Evolutionary conservation across 2,888 invertebrate species (phyloP).

Genomic region (Selenia dentaria): DNA sequence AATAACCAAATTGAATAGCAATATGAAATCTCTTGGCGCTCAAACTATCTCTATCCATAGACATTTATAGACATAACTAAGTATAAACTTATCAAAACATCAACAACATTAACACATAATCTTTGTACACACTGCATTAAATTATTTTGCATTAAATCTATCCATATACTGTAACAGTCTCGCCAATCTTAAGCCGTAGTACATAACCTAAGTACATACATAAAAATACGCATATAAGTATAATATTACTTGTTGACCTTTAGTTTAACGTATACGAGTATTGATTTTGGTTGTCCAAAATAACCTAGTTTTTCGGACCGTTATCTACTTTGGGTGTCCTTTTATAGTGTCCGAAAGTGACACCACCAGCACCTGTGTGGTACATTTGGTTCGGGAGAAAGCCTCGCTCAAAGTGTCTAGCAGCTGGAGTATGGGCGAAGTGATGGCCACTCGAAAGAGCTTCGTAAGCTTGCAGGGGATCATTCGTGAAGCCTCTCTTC

Average conservation of each 20-base stretch:
- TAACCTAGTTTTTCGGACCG: conserved; percentile 38
- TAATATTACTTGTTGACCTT: background rate
- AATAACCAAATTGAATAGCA: too few relatives aligned
- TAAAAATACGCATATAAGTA: background rate
- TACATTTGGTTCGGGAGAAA: conserved; percentile 81
- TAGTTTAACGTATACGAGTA: too few relatives aligned
- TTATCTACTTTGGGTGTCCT: conserved; percentile 65
- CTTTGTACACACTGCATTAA: too few relatives aligned
- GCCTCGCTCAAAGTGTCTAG: conserved; percentile 70
- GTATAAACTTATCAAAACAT: too few relatives aligned
- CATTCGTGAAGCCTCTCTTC: conserved; percentile 71
- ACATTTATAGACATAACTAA: too few relatives aligned
- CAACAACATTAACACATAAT: too few relatives aligned
- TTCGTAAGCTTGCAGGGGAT: conserved; percentile 71
- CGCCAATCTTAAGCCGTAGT: conserved; percentile 8
- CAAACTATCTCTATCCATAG: too few relatives aligned
- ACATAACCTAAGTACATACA: too few relatives aligned
- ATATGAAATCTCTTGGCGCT: too few relatives aligned
- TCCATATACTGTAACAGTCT: conserved; percentile 19
- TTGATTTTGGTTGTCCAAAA: background rate
- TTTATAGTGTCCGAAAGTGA: conserved; percentile 74
- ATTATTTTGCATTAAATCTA: too few relatives aligned
- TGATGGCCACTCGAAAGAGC: conserved; percentile 65
- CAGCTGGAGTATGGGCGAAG: conserved; percentile 46
- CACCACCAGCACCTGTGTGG: conserved; percentile 70